Evolutionary conservation across 2,797 vertebrate species (phyloP).

Genomic region (Hybognathus amarus): DNA sequence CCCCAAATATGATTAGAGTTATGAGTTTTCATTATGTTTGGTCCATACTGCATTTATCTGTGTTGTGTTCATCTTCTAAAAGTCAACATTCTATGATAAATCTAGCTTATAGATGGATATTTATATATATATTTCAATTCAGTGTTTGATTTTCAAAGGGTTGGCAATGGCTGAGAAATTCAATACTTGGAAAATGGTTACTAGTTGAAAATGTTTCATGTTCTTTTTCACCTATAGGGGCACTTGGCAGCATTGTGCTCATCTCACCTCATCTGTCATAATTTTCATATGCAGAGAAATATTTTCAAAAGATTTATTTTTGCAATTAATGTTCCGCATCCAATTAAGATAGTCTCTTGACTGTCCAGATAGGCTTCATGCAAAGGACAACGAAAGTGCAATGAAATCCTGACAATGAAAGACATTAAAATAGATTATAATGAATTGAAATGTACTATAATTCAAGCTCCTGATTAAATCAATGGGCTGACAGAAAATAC

Average conservation of each 20-base stretch:
- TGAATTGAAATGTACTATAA: slow-evolving; percentile 52
- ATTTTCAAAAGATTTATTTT: slow-evolving; percentile 28
- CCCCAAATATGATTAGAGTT: too few relatives aligned
- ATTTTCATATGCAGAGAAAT: slow-evolving; percentile 14
- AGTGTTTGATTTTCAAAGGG: background rate
- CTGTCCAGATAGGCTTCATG: slow-evolving; percentile 13
- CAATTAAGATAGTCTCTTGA: slow-evolving; percentile 31
- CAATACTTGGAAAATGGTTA: background rate
- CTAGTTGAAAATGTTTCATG: background rate
- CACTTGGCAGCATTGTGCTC: background rate
- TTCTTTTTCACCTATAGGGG: slow-evolving; percentile 1
- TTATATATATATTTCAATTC: background rate
- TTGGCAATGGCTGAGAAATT: background rate
- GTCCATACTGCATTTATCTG: background rate
- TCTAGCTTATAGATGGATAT: background rate
- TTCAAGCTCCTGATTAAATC: slow-evolving; percentile 52
- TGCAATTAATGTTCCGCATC: slow-evolving; percentile 30
- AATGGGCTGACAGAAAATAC: slow-evolving; percentile 46
- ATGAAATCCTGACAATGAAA: slow-evolving; percentile 45
- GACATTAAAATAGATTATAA: slow-evolving; percentile 53
- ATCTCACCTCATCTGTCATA: slow-evolving; percentile 30
- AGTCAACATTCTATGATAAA: background rate
- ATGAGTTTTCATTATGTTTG: too few relatives aligned
- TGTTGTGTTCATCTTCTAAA: background rate
- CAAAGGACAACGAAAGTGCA: slow-evolving; percentile 33